Base-by-base conservation (phyloP, 2,113 vertebrate species). In the Oriolus oriolus region DNA sequence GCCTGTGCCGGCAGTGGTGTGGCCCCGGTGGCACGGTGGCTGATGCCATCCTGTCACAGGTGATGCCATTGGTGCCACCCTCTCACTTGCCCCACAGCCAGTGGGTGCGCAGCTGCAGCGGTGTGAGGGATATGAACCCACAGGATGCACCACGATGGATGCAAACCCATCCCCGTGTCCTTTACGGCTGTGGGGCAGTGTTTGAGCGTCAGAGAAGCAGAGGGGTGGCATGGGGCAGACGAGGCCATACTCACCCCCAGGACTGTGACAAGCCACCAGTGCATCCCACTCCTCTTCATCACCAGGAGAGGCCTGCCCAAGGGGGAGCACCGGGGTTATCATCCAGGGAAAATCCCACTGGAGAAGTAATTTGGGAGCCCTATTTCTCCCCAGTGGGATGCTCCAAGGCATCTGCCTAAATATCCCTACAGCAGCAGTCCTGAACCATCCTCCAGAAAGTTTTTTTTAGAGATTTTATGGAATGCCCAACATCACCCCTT, bases 151-250 rank as follows among this genome's bases (percentile, higher is more conserved):
- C 49, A 1, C 0, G 42, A 13, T 1, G 35, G 80, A 19, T 6
- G 50, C 65, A 73, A 41, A 33, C 14, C 18, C 61, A 22, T 18
- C 31, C 31, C 35, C 23, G 0, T 0, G 53, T 7, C 61, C 71
- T 6, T 0, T 1, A 2, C 0, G 20, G 59, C 9, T 2, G 0
- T 3, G 33, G 45, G 17, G 23, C 5, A 33, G n/a, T 5, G 66
- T 15, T 9, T 6, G 47, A 63, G 56, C 56, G 13, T 2, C 4
- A 1, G n/a, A 57, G 37, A 10, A 4, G 41, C 20, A 24, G 54
- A 68, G 50, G 47, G 53, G 8, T 47, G 66, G 63, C n/a, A 11
- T 7, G 65, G 26, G 52, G 13, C 10, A 35, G 42, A 37, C 0
- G 1, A 30, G 61, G 47, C 19, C 22, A 0, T 45, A 95, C 96